Evolutionary conservation across 2,888 invertebrate genomes (phyloP), one percentile per base, ranked within the genome.

Genomic region (Catocala sponsa): DNA sequence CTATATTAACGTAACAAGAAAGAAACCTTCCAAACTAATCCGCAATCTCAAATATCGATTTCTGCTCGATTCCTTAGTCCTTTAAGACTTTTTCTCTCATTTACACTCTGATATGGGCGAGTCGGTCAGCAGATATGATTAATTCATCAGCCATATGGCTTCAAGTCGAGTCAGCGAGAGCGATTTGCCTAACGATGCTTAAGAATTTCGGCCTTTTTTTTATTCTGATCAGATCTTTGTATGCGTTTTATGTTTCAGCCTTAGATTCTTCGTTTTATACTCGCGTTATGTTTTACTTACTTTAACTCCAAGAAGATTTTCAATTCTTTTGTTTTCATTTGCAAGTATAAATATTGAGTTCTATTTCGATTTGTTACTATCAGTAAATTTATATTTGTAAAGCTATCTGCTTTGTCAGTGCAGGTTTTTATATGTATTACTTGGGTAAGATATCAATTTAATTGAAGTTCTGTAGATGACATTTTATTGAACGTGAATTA

Each of bases 141-240:
- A 77, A 75, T 78, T 75, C 77, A 78, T 77, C 64, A 69, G 57
- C 63, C 48, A 69, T 72, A 70, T 62, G 56, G 72, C 64, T 62
- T 49, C 13, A 50, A 53, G 76, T 50, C 57, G 55, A 76, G 74
- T 74, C 76, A 74, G 74, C 68, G 46, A 48, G 53, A 63, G 52
- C 46, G 54, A 76, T 74, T 76, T 74, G 72, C 70, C 65, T 74
- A 74, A 76, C 59, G 59, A 65, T 46, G 53, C 7, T 55, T 46
- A 35, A 44, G 49, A 65, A 10, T 42, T 57, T 44, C 38, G 35
- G 41, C 38, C n/a, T 11, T 13, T 33, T 60, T 71, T 65, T 71
- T 65, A 51, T 71, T 55, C 54, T 15, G n/a, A 63, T 59, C 35
- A 65, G 58, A 50, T 49, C 48, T 52, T 73, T 67, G 59, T 75